Conservation (phyloP, 1,140 invertebrate genomes). For the Trichomalopsis sarcophagae region DNA sequence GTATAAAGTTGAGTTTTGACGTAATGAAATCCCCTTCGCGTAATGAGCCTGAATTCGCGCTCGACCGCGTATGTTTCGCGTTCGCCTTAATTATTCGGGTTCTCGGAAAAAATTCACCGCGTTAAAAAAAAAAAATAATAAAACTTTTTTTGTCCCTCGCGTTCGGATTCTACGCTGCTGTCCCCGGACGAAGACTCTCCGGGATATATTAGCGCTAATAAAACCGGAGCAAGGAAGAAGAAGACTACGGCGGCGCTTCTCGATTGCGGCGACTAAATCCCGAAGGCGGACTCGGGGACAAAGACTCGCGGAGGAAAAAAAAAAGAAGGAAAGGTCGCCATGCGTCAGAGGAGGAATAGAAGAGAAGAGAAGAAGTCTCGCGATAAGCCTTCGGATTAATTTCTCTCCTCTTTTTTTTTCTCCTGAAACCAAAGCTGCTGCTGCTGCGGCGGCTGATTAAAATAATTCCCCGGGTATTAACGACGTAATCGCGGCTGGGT, state of each 20-base stretch:
- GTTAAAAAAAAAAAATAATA: no score
- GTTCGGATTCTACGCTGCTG: background rate
- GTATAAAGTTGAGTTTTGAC: background rate
- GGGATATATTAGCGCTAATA: background rate
- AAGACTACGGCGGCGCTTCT: background rate
- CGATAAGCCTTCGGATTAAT: conserved; percentile 1
- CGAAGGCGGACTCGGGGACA: background rate
- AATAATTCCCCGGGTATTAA: background rate
- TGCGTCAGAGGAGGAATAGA: background rate
- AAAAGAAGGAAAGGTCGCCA: background rate
- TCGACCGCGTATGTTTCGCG: no score
- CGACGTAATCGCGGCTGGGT: background rate
- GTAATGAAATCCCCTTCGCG: background rate
- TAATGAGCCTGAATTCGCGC: background rate
- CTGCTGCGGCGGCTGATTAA: background rate
- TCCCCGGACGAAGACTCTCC: background rate
- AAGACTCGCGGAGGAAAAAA: background rate
- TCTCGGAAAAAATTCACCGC: no score
- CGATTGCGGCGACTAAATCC: background rate
- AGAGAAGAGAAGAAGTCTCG: background rate
- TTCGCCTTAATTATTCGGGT: no score
- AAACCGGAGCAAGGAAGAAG: background rate
- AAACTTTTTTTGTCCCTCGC: no score
- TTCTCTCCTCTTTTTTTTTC: background rate
- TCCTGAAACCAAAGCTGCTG: background rate